phyloP scores from a whole-genome alignment of 2,113 vertebrate genomes.

The Pionites leucogaster region DNA sequence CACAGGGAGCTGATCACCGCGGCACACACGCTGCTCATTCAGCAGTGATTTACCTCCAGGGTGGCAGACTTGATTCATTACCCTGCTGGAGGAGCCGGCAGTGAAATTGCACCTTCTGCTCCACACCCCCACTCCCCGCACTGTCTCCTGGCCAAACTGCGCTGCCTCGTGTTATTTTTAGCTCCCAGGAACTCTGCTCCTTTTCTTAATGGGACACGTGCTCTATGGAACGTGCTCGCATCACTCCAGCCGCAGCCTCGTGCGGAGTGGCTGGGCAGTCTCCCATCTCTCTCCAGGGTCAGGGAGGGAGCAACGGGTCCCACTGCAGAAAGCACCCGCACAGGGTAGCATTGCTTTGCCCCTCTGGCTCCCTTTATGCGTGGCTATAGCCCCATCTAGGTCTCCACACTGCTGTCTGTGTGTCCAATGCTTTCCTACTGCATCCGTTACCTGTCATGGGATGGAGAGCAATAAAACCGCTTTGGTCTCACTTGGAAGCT shows the following conservation, averaged over 20 bases:
- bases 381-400: neutral
- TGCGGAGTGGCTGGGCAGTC: neutral
- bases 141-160: neutral
- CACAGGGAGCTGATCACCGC: neutral
- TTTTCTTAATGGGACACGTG: slow-evolving; percentile 37
- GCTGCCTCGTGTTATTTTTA: slow-evolving; percentile 49
- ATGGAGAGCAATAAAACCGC: fast-evolving
- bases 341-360: neutral
- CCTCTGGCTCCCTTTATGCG: fast-evolving
- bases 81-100: neutral
- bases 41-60: neutral
- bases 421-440: fast-evolving
- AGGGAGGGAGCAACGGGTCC: neutral
- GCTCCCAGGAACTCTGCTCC: slow-evolving; percentile 14
- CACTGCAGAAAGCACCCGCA: fast-evolving
- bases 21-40: neutral
- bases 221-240: neutral
- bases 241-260: neutral
- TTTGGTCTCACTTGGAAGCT: neutral
- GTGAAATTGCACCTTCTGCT: slow-evolving; percentile 37
- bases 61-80: neutral
- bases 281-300: fast-evolving
- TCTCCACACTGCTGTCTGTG: fast-evolving
- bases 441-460: fast-evolving
- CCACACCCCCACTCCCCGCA: neutral